A percentile compares a stretch with the other conserved stretches of the same genome.
phyloP scores from a whole-genome alignment of 35 echinoderm and acorn worm genomes.

The Strongylocentrotus purpuratus region DNA sequence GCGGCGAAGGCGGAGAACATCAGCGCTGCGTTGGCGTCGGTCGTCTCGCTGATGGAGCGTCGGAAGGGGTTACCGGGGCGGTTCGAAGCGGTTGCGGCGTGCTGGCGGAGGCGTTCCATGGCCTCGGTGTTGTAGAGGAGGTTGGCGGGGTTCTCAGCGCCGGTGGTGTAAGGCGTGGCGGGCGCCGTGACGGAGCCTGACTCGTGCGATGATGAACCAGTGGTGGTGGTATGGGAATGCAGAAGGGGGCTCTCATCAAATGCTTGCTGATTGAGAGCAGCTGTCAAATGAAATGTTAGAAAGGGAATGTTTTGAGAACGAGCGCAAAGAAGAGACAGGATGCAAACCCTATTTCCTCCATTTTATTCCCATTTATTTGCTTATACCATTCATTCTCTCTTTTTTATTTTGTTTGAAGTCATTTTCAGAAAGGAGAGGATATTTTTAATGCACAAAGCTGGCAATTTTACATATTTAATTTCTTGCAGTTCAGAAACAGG shows the following conservation, averaged over 20 bases:
- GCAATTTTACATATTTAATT: background rate
- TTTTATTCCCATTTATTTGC: no score
- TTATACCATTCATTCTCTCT: background rate
- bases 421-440: background rate
- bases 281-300: slow-evolving; percentile 28
- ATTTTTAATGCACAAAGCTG: background rate
- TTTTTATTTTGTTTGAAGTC: background rate
- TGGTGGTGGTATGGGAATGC: background rate
- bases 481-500: background rate
- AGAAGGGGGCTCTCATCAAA: background rate
- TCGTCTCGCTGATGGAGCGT: slow-evolving; percentile 71
- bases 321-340: background rate
- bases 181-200: slow-evolving; percentile 19
- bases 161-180: background rate
- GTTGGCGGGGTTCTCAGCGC: slow-evolving; percentile 52
- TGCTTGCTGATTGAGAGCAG: background rate
- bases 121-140: slow-evolving; percentile 74
- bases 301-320: background rate
- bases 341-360: background rate
- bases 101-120: slow-evolving; percentile 25
- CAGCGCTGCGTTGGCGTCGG: slow-evolving; percentile 22
- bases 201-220: slow-evolving; percentile 24
- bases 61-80: slow-evolving; percentile 81
- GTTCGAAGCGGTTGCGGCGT: slow-evolving; percentile 8
- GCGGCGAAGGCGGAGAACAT: background rate